These are phyloP conservation scores for Thereva nobilitata DNA, from an alignment of 2,888 invertebrate species.

Conservation along the genomic window DNA sequence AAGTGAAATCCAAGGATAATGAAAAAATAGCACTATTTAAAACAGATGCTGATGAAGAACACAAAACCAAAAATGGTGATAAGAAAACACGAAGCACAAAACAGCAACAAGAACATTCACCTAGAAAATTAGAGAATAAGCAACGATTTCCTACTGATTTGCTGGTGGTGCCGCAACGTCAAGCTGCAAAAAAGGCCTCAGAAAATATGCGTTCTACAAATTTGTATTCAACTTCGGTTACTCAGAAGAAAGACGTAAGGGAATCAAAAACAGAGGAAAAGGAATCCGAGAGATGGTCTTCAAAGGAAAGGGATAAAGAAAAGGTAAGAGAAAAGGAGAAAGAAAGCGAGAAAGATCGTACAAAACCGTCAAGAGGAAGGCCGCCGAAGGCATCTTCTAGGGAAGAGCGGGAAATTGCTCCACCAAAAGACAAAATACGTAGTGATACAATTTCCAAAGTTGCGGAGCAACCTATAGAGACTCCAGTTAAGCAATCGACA, in stretches of 20 bases:
- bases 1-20: constrained; percentile 43
- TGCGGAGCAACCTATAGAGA: background rate
- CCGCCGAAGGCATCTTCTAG: constrained; percentile 53
- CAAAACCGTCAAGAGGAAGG: constrained; percentile 46
- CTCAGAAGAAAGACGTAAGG: constrained; percentile 36
- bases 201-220: constrained; percentile 80
- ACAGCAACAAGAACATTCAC: constrained; percentile 10
- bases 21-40: constrained; percentile 32
- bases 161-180: constrained; percentile 81
- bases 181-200: constrained; percentile 89
- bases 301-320: constrained; percentile 43
- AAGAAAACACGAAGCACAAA: constrained; percentile 26
- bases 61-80: constrained; percentile 9
- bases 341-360: constrained; percentile 43
- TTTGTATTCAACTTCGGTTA: constrained; percentile 46
- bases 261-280: constrained; percentile 37
- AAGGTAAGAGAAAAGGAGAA: constrained; percentile 41
- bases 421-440: constrained; percentile 14
- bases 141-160: constrained; percentile 68
- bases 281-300: constrained; percentile 20
- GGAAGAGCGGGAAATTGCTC: constrained; percentile 42
- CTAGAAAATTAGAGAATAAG: background rate
- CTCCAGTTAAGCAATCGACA: constrained; percentile 39
- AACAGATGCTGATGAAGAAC: constrained; percentile 12
- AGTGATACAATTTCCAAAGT: constrained; percentile 2